These are phyloP conservation scores for Amphipyra berbera DNA, from an alignment of 2,888 invertebrate genomes.

Conservation along the genomic window DNA sequence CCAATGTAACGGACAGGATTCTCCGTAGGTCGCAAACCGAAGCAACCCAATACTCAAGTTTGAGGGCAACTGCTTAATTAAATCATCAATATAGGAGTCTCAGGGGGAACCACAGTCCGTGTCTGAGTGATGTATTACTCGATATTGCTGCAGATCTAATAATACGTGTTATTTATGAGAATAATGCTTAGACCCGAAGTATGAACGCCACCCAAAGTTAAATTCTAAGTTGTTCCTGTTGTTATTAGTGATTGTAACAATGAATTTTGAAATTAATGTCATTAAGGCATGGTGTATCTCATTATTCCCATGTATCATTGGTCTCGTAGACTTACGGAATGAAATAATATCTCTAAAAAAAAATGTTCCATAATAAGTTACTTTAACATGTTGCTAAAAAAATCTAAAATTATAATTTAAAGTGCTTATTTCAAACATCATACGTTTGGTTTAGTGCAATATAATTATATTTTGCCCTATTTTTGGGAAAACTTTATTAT, in stretches of 20 bases:
- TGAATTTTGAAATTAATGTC: neutral
- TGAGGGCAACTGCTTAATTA: constrained; percentile 78
- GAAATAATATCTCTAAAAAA: no score
- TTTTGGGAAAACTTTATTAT: no score
- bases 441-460: no score
- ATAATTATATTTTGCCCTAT: no score
- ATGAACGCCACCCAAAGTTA: no score
- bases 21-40: constrained; percentile 58
- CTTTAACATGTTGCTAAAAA: no score
- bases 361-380: no score
- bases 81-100: constrained; percentile 78
- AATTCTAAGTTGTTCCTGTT: neutral
- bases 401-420: no score
- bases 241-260: neutral
- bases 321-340: no score
- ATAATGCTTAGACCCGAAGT: no score
- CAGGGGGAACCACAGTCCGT: constrained; percentile 52
- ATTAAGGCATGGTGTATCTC: no score
- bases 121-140: constrained; percentile 68
- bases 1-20: constrained; percentile 75
- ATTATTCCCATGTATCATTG: neutral
- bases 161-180: neutral
- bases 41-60: constrained; percentile 69
- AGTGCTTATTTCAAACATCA: no score
- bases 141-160: constrained; percentile 41